Evolutionary conservation across 35 echinoderm and acorn worm species (phyloP).

Genomic region (Lytechinus variegatus): DNA sequence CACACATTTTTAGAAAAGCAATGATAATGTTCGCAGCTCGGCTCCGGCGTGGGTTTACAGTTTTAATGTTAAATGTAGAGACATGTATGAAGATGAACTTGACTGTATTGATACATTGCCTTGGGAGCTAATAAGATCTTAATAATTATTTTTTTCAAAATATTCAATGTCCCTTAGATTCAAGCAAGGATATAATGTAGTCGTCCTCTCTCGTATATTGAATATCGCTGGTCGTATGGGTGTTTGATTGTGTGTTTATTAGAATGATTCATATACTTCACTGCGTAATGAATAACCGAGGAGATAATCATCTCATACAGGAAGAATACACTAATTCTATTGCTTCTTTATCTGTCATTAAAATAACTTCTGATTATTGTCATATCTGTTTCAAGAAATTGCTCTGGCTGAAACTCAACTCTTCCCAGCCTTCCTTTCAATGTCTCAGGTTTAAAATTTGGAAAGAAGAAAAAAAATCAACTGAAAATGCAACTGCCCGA

Average conservation of each 20-base stretch:
- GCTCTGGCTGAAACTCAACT: not conserved
- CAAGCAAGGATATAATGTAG: not conserved
- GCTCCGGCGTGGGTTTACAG: not conserved
- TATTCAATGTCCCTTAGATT: not conserved
- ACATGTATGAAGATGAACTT: not conserved
- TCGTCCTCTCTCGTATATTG: not conserved
- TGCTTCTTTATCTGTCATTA: not conserved
- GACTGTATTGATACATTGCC: not conserved
- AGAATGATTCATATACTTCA: not conserved
- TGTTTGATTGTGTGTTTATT: not conserved
- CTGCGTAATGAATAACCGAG: not conserved
- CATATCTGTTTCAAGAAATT: conserved; percentile 20
- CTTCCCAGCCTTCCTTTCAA: not conserved
- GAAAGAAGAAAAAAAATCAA: not conserved
- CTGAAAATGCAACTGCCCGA: not conserved
- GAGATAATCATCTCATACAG: not conserved
- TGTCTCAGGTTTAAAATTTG: not conserved
- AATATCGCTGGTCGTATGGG: not conserved
- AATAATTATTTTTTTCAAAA: not conserved
- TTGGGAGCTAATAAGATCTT: not conserved
- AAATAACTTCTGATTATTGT: not conserved
- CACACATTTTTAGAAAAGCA: not conserved
- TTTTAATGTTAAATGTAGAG: not conserved
- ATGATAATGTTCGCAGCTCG: not conserved
- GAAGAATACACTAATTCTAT: conserved; percentile 5